Evolutionary conservation across 2,888 invertebrate genomes (phyloP).

Genomic region (Epinotia ramella): DNA sequence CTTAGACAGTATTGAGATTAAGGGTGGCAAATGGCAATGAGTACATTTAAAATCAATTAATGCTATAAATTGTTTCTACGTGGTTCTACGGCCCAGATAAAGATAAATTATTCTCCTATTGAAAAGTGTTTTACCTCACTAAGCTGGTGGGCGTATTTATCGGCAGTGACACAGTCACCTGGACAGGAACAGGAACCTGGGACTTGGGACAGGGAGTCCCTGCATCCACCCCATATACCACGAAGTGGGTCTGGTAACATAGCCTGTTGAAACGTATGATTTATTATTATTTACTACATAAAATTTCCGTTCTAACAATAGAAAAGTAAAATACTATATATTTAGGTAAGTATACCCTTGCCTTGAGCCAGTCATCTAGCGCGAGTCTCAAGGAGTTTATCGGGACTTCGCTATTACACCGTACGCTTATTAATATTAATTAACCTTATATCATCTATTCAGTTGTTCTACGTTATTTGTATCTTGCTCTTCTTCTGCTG

Average conservation of each 20-base stretch:
- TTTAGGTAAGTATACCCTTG: no score
- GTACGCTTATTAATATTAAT: no score
- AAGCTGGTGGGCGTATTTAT: conserved; percentile 93
- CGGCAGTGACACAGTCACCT: conserved; percentile 89
- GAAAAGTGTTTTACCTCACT: conserved; percentile 74
- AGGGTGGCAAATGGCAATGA: neutral
- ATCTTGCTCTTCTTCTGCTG: no score
- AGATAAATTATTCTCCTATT: neutral
- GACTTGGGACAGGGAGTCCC: conserved; percentile 94
- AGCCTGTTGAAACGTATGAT: conserved; percentile 78
- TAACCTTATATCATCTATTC: no score
- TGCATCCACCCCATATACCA: conserved; percentile 97
- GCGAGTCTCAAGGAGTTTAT: no score
- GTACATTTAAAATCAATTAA: neutral
- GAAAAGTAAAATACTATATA: no score
- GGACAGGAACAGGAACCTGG: conserved; percentile 88
- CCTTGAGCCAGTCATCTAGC: no score
- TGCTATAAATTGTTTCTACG: neutral
- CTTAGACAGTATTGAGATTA: no score
- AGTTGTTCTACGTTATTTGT: no score
- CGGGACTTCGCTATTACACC: no score
- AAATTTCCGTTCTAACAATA: no score
- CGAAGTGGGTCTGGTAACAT: conserved; percentile 96
- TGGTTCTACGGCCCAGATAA: neutral
- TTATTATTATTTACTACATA: no score